These are phyloP conservation scores for Toxotes jaculatrix DNA, from an alignment of 2,113 vertebrate genomes.

Conservation along the genomic window DNA sequence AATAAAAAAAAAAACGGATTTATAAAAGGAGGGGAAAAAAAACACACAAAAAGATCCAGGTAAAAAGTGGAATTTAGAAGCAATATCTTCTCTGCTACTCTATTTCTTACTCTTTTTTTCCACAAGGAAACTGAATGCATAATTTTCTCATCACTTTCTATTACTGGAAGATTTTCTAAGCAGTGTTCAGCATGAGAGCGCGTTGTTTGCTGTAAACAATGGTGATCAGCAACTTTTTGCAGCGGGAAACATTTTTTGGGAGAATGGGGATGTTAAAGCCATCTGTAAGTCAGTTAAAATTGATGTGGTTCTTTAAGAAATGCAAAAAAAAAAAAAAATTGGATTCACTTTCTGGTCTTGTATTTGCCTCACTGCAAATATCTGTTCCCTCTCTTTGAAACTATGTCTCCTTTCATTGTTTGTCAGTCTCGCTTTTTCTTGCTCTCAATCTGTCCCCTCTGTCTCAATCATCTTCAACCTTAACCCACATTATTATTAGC, in stretches of 20 bases:
- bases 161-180: background rate
- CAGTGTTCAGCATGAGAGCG: too few relatives aligned
- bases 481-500: constrained; percentile 18
- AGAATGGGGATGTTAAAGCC: background rate
- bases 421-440: constrained; percentile 12
- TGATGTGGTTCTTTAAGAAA: background rate
- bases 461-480: background rate
- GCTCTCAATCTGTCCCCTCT: constrained; percentile 2
- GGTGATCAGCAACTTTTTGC: background rate
- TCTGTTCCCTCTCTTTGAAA: constrained; percentile 2
- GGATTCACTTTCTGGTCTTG: background rate
- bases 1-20: background rate
- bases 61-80: too few relatives aligned
- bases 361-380: background rate
- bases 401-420: background rate
- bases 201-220: background rate
- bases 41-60: background rate
- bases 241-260: background rate
- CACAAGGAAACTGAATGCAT: background rate
- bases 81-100: background rate
- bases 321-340: background rate
- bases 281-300: background rate
- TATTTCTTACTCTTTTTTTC: background rate
- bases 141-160: background rate
- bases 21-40: too few relatives aligned